A percentile compares a stretch with the other conserved stretches of the same genome.
phyloP scores from a whole-genome alignment of 2,888 invertebrate genomes.

The Caenorhabditis auriculariae region DNA sequence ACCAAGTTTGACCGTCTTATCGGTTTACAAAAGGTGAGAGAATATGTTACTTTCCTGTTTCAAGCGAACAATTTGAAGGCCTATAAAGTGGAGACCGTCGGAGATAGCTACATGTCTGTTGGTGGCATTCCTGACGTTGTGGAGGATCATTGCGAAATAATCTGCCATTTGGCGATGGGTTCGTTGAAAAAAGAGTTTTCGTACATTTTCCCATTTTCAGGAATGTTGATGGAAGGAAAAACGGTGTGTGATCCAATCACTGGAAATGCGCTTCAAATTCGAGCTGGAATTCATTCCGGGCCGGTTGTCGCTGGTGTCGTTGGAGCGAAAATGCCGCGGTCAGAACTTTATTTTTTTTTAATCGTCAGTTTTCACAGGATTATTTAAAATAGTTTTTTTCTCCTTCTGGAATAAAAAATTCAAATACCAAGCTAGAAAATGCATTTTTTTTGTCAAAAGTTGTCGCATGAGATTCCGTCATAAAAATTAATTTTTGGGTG shows the following conservation, averaged over 20 bases:
- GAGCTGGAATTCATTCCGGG: conserved; percentile 57
- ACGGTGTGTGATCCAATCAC: conserved; percentile 53
- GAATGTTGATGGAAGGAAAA: conserved; percentile 61
- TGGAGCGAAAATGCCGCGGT: conserved; percentile 57
- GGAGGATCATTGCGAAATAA: conserved; percentile 60
- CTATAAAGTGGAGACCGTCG: conserved; percentile 58
- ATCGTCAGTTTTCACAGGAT: conserved; percentile 4
- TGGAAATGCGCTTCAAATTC: conserved; percentile 41
- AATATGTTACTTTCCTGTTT: neutral
- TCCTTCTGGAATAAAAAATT: too few relatives aligned
- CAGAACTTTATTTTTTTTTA: conserved; percentile 2
- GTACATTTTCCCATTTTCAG: conserved; percentile 15
- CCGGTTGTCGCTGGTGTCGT: conserved; percentile 59
- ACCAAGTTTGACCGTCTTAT: conserved; percentile 50
- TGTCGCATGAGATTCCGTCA: too few relatives aligned
- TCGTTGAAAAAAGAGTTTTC: conserved; percentile 12
- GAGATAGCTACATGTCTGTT: conserved; percentile 57
- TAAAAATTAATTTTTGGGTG: too few relatives aligned
- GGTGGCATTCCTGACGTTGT: conserved; percentile 53
- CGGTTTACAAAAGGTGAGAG: conserved; percentile 23
- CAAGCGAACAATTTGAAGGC: conserved; percentile 10
- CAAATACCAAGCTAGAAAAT: too few relatives aligned
- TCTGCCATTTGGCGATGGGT: conserved; percentile 62
- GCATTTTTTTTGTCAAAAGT: too few relatives aligned
- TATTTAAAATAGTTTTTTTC: too few relatives aligned